These are phyloP conservation scores for Oscheius onirici DNA, from an alignment of 2,888 invertebrate genomes.

Conservation along the genomic window DNA sequence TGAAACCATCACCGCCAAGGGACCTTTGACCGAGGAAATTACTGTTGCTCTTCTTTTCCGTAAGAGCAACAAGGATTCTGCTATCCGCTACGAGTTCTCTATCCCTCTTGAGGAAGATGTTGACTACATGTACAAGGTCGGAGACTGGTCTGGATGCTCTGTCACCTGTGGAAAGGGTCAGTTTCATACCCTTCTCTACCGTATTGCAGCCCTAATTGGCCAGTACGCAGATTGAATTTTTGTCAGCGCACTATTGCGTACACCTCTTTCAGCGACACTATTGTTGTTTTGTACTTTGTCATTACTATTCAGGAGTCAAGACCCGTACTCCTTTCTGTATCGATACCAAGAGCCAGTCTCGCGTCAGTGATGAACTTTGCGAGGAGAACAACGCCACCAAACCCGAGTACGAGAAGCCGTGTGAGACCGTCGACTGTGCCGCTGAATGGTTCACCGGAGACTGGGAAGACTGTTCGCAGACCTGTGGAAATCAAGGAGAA, in stretches of 20 bases:
- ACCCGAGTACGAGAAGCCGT: conserved; percentile 77
- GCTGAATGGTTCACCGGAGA: conserved; percentile 80
- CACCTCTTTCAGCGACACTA: not conserved
- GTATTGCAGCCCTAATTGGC: not conserved
- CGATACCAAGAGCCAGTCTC: conserved; percentile 80
- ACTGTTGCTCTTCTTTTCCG: conserved; percentile 79
- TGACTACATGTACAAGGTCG: conserved; percentile 84
- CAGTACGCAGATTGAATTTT: not conserved
- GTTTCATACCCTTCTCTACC: not conserved
- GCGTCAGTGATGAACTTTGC: conserved; percentile 83
- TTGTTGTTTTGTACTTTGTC: not conserved
- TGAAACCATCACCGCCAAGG: conserved; percentile 85
- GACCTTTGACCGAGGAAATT: conserved; percentile 84
- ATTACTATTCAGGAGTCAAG: conserved; percentile 77
- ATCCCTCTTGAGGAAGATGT: conserved; percentile 81
- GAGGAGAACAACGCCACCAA: conserved; percentile 79
- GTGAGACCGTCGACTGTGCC: conserved; percentile 69
- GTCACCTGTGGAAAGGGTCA: conserved; percentile 89
- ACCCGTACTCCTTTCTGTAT: conserved; percentile 84
- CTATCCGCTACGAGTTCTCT: conserved; percentile 89
- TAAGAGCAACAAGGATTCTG: conserved; percentile 78
- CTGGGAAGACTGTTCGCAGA: conserved; percentile 85
- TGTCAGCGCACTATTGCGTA: not conserved
- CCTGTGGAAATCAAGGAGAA: conserved; percentile 81
- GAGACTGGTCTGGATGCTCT: conserved; percentile 83